Conservation (phyloP, 2,888 invertebrate species). For the Napeogenes sylphis region DNA sequence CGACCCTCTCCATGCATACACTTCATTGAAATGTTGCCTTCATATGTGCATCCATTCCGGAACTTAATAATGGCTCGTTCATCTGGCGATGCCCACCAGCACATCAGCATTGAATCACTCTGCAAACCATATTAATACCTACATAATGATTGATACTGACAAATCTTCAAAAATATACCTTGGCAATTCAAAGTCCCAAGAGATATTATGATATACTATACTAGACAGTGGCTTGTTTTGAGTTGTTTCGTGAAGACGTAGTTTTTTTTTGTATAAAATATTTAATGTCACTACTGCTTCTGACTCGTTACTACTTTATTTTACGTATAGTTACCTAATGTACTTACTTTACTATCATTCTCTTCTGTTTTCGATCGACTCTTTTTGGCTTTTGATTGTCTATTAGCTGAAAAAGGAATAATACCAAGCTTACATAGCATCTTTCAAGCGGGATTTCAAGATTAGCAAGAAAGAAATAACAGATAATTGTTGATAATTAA, state of each 20-base stretch:
- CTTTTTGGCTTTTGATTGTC: constrained; percentile 45
- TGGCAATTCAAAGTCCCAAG: too few species aligned
- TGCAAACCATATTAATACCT: constrained; percentile 24
- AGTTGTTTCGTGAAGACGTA: too few species aligned
- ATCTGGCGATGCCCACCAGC: constrained; percentile 60
- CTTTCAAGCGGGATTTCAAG: constrained; percentile 6
- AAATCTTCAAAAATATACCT: too few species aligned
- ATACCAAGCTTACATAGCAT: constrained; percentile 5
- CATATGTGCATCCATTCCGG: constrained; percentile 76
- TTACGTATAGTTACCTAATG: too few species aligned
- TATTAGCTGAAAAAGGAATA: constrained; percentile 33
- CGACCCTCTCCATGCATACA: constrained; percentile 78
- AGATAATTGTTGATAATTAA: too few species aligned
- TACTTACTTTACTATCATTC: constrained; percentile 38
- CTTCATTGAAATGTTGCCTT: constrained; percentile 73
- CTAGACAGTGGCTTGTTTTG: too few species aligned
- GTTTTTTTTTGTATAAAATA: too few species aligned
- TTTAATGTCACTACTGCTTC: too few species aligned
- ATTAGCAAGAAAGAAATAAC: too few species aligned
- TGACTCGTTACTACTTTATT: too few species aligned
- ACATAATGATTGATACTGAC: too few species aligned
- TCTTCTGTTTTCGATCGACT: constrained; percentile 48
- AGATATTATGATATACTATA: too few species aligned
- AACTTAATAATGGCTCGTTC: constrained; percentile 73
- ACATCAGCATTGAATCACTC: constrained; percentile 39